Conservation (phyloP, 2,888 invertebrate genomes). For the Trachelus iudaicus region DNA sequence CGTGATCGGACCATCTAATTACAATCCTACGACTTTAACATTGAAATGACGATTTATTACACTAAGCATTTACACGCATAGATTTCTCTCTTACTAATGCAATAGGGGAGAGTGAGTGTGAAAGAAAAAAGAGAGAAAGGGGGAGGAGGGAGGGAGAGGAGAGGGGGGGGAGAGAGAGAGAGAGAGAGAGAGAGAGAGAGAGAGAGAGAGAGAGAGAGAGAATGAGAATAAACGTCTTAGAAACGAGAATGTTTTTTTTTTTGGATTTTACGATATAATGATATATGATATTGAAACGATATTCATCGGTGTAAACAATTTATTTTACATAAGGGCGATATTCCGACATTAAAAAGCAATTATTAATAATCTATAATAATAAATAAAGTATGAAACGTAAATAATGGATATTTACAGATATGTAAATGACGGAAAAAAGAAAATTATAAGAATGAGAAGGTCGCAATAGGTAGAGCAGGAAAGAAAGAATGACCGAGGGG, state of each 20-base stretch:
- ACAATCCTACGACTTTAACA: conserved; percentile 41
- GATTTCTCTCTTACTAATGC: conserved; percentile 15
- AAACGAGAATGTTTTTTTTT: conserved; percentile 5
- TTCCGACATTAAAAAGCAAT: conserved; percentile 54
- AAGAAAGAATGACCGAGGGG: not conserved
- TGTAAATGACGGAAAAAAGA: conserved; percentile 61
- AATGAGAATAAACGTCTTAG: not conserved
- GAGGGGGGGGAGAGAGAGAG: no score
- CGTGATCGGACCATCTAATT: conserved; percentile 21
- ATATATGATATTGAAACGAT: conserved; percentile 25
- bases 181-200: no score
- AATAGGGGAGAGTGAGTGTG: not conserved
- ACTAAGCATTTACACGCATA: conserved; percentile 52
- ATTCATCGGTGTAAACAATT: conserved; percentile 59
- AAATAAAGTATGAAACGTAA: conserved; percentile 64
- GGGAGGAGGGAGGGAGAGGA: no score
- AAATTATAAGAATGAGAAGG: conserved; percentile 7
- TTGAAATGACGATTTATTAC: conserved; percentile 44
- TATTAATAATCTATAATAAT: conserved; percentile 57
- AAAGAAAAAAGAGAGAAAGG: not conserved
- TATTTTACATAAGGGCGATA: conserved; percentile 62
- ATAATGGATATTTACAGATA: conserved; percentile 65
- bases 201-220: no score
- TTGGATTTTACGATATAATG: conserved; percentile 44
- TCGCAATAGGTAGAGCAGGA: not conserved